Evolutionary conservation across 2,797 vertebrate genomes (phyloP), one percentile per base, ranked within the genome.

Genomic region (Urocyon cinereoargenteus): DNA sequence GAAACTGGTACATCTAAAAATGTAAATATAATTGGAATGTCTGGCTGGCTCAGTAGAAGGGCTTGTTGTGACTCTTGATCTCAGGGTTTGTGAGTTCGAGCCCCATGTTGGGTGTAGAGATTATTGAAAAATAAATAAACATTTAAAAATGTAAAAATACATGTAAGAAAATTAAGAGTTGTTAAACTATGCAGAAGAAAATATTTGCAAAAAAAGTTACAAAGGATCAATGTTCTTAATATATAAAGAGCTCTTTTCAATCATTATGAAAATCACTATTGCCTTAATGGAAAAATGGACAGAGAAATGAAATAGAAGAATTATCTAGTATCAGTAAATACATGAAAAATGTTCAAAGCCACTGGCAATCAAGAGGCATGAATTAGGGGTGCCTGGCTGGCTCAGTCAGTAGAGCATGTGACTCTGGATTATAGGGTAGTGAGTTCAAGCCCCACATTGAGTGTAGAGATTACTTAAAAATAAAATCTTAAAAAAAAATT

Each of bases 211-310:
- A 31, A 66, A 55, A 49, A 87, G 34, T 45, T 51, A 75, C 5
- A 75, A 73, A 66, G 16, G 14, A 6, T 34, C 31, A 57, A 49
- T 75, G 21, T 51, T 86, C 3, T 59, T 90, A 34, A 31, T 79
- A 72, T 14, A n/a, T 57, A 24, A 86, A 61, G 24, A 84, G n/a
- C 12, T 83, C 68, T 86, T 86, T 72, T 68, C 40, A 59, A 57
- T 86, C 36, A 75, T 68, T 49, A n/a, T 70, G 15, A 95, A 91
- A 95, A 88, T 85, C 15, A 73, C n/a, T 66, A 81, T 57, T 91
- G 18, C 40, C 31, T 86, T 79, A 31, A 51, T 75, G 8, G 31
- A 53, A 72, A 92, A 70, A 66, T 87, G 18, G 15, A 31, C 45
- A 72, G 7, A 3, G 34, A 82, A 49, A 66, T 92, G 14, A 87